Base-by-base conservation (phyloP, 2,888 invertebrate species). In the Ceratothoa steindachneri region DNA sequence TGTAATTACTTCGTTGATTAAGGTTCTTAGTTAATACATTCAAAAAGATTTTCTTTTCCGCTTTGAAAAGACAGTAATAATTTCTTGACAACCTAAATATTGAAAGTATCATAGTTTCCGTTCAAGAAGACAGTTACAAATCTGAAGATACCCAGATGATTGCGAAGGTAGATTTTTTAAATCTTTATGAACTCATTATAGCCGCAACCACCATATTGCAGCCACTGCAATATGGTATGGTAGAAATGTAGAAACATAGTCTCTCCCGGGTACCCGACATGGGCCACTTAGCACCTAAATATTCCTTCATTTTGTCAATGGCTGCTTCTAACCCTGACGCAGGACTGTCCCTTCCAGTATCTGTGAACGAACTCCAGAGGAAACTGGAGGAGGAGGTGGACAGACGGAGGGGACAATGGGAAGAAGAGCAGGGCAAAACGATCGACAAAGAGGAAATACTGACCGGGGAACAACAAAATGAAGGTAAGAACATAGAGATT, bases 281-380 rank as follows among this genome's bases (percentile, higher is more conserved):
- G n/a, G n/a, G 19, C 22, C 27, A n/a, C 27, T 60, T 22, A 60
- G 22, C 12, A n/a, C 60, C 22, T 24, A 12, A 24, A n/a, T 60
- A n/a, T 60, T 60, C 27, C 60, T 24, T 19, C 60, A 60, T 24
- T 24, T n/a, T 22, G 24, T 12, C 60, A n/a, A 60, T 24, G 27
- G 22, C 60, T 24, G 19, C 19, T 24, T 60, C 27, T 24, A 24
- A 60, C 19, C 60, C 24, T 60, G 60, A 60, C 60, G 31, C 75
- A 78, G 78, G 78, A 64, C 78, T 78, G 73, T 78, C 78, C 73
- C 75, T 78, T 78, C 78, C 78, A 78, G 78, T 78, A 28, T 78
- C 78, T 69, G 78, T 78, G 75, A 78, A 78, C 74, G 78, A 78
- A 60, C 75, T 78, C 24, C 78, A 78, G 74, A 75, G 72, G 71